Conservation (phyloP, 2,888 invertebrate species). For the Alloscopus bannaensis region DNA sequence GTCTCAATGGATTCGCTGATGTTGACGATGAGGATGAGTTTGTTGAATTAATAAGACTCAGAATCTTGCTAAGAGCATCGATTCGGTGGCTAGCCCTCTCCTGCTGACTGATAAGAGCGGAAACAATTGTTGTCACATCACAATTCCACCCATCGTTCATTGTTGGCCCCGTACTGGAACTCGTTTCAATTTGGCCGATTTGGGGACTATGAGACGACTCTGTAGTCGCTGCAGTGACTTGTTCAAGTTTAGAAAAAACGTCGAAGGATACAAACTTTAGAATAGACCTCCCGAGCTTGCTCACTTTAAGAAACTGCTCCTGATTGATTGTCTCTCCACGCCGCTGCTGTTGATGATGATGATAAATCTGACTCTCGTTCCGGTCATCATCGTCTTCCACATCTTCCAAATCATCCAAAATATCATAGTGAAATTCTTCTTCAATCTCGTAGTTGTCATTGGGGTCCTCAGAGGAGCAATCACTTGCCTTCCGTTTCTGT, state of each 20-base stretch:
- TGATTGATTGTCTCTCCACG: no score
- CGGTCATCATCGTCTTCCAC: slow-evolving; percentile 26
- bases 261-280: slow-evolving; percentile 41
- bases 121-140: slow-evolving; percentile 56
- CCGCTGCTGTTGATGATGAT: slow-evolving; percentile 39
- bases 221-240: neutral
- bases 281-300: slow-evolving; percentile 32
- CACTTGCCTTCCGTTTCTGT: slow-evolving; percentile 30
- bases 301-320: slow-evolving; percentile 49
- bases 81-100: slow-evolving; percentile 69
- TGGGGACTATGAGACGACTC: neutral
- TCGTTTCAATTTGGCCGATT: neutral
- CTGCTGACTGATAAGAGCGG: slow-evolving; percentile 68
- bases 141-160: slow-evolving; percentile 71
- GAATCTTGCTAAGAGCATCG: slow-evolving; percentile 69
- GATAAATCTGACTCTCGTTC: slow-evolving; percentile 37
- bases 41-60: slow-evolving; percentile 52
- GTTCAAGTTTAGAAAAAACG: slow-evolving; percentile 40
- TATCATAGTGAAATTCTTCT: slow-evolving; percentile 33
- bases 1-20: slow-evolving; percentile 59
- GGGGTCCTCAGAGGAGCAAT: slow-evolving; percentile 38
- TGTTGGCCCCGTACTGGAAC: neutral
- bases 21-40: neutral
- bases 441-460: slow-evolving; percentile 38
- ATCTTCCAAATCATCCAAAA: slow-evolving; percentile 30